These are phyloP conservation scores for Ennomos erosarius DNA, from an alignment of 2,888 invertebrate species.

Conservation along the genomic window DNA sequence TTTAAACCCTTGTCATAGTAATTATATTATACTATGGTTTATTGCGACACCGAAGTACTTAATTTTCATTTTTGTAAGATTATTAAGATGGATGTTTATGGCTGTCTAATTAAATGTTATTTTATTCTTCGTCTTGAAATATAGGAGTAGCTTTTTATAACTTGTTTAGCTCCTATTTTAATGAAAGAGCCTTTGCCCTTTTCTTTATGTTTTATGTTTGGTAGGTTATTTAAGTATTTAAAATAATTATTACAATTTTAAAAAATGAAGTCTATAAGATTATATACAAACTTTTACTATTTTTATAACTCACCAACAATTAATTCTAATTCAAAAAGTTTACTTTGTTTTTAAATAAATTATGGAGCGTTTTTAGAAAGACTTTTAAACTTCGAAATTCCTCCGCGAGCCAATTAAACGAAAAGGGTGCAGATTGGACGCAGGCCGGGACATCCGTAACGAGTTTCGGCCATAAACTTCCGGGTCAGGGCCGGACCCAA, in stretches of 20 bases:
- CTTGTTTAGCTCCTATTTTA: too few species aligned
- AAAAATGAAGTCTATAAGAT: too few species aligned
- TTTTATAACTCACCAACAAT: too few species aligned
- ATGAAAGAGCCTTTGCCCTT: too few species aligned
- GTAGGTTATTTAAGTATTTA: too few species aligned
- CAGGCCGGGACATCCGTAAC: constrained; percentile 12
- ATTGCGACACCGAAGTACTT: constrained; percentile 8
- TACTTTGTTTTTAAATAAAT: background rate
- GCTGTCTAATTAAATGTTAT: background rate
- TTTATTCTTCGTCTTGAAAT: background rate
- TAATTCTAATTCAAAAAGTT: too few species aligned
- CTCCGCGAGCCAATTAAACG: constrained; percentile 12
- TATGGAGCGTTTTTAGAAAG: background rate
- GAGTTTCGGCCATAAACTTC: constrained; percentile 4
- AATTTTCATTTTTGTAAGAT: constrained; percentile 13
- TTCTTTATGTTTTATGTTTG: too few species aligned
- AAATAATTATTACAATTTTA: too few species aligned
- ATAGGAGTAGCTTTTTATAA: too few species aligned
- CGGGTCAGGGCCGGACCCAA: constrained; percentile 1
- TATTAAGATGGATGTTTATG: constrained; percentile 20
- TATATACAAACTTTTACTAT: too few species aligned
- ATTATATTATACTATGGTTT: constrained; percentile 6
- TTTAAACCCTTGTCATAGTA: constrained; percentile 16
- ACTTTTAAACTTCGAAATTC: constrained; percentile 6
- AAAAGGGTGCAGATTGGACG: constrained; percentile 16